Evolutionary conservation across 2,888 invertebrate species (phyloP).

Genomic region (Caenorhabditis uteleia): DNA sequence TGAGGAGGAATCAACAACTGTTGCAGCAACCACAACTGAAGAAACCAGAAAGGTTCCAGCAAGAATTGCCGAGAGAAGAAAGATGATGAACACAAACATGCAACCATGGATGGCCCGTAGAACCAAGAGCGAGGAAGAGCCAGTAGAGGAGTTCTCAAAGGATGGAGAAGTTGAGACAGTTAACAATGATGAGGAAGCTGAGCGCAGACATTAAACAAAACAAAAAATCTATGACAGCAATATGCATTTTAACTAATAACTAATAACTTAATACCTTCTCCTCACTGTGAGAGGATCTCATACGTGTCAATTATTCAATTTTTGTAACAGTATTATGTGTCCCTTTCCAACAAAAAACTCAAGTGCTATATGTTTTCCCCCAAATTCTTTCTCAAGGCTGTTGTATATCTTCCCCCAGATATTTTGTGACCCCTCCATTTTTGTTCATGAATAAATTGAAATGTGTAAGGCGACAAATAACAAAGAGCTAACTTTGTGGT

Average conservation of each 20-base stretch:
- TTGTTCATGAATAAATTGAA: no score
- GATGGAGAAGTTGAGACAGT: slow-evolving; percentile 52
- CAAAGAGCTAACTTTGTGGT: no score
- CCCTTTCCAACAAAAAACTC: neutral
- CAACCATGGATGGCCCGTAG: slow-evolving; percentile 45
- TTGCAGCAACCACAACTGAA: slow-evolving; percentile 12
- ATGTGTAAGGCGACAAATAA: no score
- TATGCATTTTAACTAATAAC: neutral
- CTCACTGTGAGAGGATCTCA: slow-evolving; percentile 12
- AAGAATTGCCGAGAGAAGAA: slow-evolving; percentile 38
- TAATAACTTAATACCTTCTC: neutral
- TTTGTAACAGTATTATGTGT: neutral
- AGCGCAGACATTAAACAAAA: slow-evolving; percentile 2
- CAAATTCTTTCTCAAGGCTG: slow-evolving; percentile 2
- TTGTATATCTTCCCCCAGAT: no score
- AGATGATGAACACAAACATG: slow-evolving; percentile 22
- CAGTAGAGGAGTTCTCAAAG: slow-evolving; percentile 38
- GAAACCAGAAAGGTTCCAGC: slow-evolving; percentile 35
- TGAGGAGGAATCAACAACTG: slow-evolving; percentile 18
- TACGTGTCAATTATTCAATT: slow-evolving; percentile 9
- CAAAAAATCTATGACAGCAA: no score
- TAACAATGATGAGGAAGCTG: slow-evolving; percentile 35
- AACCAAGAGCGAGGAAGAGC: slow-evolving; percentile 10
- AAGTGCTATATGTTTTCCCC: slow-evolving; percentile 4
- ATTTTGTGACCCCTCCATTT: no score